Evolutionary conservation across 2,888 invertebrate genomes (phyloP).

Genomic region (Pterostichus niger): DNA sequence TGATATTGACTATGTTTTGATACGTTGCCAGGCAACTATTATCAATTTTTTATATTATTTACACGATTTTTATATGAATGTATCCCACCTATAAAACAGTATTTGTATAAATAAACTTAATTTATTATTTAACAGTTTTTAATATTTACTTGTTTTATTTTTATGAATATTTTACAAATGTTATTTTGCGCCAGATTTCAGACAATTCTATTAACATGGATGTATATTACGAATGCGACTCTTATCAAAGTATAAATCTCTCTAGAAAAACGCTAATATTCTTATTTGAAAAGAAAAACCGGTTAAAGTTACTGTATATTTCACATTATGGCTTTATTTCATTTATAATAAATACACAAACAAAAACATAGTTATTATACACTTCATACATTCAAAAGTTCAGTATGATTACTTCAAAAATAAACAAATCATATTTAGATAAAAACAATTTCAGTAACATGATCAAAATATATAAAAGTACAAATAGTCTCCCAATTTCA

Average conservation of each 20-base stretch:
- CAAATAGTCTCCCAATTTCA: conserved; percentile 45
- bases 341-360: conserved; percentile 40
- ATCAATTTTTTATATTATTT: conserved; percentile 48
- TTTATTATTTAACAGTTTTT: conserved; percentile 38
- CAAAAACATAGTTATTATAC: conserved; percentile 9
- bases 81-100: conserved; percentile 61
- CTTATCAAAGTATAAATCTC: no score
- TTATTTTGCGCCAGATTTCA: no score
- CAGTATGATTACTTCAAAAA: conserved; percentile 16
- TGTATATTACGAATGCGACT: no score
- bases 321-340: conserved; percentile 38
- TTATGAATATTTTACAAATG: no score
- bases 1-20: conserved; percentile 48
- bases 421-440: not conserved
- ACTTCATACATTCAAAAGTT: not conserved
- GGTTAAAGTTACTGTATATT: no score
- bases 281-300: no score
- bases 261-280: no score
- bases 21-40: conserved; percentile 53
- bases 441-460: conserved; percentile 25
- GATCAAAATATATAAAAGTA: conserved; percentile 52
- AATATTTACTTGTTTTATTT: no score
- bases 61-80: conserved; percentile 61
- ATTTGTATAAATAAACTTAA: conserved; percentile 61
- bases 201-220: no score